Base-by-base conservation (phyloP, 2,797 vertebrate genomes). In the Sebastes paucispinis region DNA sequence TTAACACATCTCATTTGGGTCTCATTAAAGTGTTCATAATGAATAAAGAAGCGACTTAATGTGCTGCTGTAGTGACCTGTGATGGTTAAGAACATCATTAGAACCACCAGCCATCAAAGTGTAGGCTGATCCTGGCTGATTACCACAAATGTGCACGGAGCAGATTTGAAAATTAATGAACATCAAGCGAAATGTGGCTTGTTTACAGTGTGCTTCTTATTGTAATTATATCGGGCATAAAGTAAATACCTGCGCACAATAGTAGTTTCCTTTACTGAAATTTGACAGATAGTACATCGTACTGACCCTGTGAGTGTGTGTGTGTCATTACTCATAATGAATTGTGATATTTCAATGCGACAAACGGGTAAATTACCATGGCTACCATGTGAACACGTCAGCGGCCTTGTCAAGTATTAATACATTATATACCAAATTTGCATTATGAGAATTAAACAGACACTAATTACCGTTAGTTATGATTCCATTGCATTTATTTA, bases 21-120 rank as follows among this genome's bases (percentile, higher is more conserved):
- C 90, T 93, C 90, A 91, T 94, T 94, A 93, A 83, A 90, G 81
- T 69, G 67, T 87, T 91, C 89, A 83, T 89, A 85, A 91, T 92
- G 89, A 92, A 90, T 90, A 90, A 84, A 84, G 87, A 84, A 80
- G 75, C 24, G 20, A 76, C 80, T 83, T 87, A 83, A 89, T 89
- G 88, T 85, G 82, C 84, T 88, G 86, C 12, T 10, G 79, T 47
- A 31, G 76, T 91, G 93, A 92, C 93, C 91, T 90, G 74, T 70
- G 81, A 88, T 85, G 84, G 82, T 85, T 89, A 76, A 86, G 68
- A 90, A 79, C 87, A 89, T 94, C 89, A 90, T 92, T 91, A 93
- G 81, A 84, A 90, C 79, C 79, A 87, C 63, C 73, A 80, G 81
- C 60, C 77, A 89, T 93, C 90, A 92, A 93, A 91, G 91, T 72